phyloP scores from a whole-genome alignment of 2,888 invertebrate species.

The Sarcophaga caerulescens region DNA sequence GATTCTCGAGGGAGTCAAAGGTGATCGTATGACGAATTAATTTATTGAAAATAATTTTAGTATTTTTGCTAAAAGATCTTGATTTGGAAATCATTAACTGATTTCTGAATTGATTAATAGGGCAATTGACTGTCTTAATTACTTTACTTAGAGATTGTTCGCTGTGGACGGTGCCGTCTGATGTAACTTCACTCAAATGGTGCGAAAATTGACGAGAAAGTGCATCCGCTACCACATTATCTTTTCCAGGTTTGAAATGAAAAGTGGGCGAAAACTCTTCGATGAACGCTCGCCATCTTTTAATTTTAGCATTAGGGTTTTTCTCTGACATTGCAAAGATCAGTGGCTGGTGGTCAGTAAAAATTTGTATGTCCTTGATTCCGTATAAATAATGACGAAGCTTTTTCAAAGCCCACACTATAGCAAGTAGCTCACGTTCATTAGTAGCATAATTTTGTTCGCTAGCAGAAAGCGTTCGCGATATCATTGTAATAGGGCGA shows the following conservation, averaged over 20 bases:
- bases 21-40: slow-evolving; percentile 6
- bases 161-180: slow-evolving; percentile 21
- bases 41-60: slow-evolving; percentile 33
- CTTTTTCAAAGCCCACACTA: slow-evolving; percentile 25
- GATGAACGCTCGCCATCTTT: slow-evolving; percentile 30
- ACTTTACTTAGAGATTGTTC: slow-evolving; percentile 48
- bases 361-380: slow-evolving; percentile 1
- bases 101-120: slow-evolving; percentile 48
- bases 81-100: slow-evolving; percentile 32
- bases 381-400: slow-evolving; percentile 17
- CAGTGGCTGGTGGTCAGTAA: slow-evolving; percentile 41
- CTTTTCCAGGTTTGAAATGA: slow-evolving; percentile 31
- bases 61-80: background rate
- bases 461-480: slow-evolving; percentile 1
- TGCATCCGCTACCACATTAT: slow-evolving; percentile 28
- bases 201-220: slow-evolving; percentile 3
- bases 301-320: slow-evolving; percentile 30
- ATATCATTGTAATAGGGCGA: slow-evolving; percentile 31
- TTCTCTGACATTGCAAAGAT: slow-evolving; percentile 30
- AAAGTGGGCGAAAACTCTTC: slow-evolving; percentile 32
- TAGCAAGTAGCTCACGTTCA: slow-evolving; percentile 21
- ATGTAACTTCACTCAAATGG: background rate
- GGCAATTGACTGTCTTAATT: slow-evolving; percentile 22
- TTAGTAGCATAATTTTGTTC: slow-evolving; percentile 38
- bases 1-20: too few relatives aligned